These are phyloP conservation scores for Liparis tanakae DNA, from an alignment of 2,797 vertebrate species.

Conservation along the genomic window DNA sequence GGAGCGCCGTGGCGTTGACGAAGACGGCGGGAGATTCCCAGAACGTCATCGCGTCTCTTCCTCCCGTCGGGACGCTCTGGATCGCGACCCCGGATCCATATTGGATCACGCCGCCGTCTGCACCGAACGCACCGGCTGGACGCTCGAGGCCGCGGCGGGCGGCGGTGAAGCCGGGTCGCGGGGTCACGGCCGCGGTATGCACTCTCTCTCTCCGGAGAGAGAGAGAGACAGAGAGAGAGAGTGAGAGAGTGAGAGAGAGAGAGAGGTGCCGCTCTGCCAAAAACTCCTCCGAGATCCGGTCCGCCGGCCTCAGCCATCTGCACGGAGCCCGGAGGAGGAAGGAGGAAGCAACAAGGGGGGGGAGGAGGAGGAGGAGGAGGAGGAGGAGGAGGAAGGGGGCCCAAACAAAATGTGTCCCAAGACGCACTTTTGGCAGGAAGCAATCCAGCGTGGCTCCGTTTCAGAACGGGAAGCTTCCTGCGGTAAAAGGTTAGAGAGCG, in stretches of 20 bases:
- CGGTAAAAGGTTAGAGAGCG: conserved; percentile 77
- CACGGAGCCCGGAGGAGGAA: conserved; percentile 61
- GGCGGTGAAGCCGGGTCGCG: conserved; percentile 56
- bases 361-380: conserved; percentile 54
- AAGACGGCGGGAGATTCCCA: too few relatives aligned
- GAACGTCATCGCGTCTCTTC: too few relatives aligned
- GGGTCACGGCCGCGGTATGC: conserved; percentile 74
- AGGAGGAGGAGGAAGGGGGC: conserved; percentile 57
- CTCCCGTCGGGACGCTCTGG: too few relatives aligned
- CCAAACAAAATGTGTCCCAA: conserved; percentile 85
- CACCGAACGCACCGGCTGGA: conserved; percentile 59
- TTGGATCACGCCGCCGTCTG: conserved; percentile 57
- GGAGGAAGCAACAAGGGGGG: conserved; percentile 76
- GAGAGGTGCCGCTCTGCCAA: conserved; percentile 68
- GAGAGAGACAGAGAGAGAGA: conserved; percentile 57
- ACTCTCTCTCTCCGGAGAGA: conserved; percentile 27
- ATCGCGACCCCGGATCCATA: conserved; percentile 46
- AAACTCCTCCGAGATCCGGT: conserved; percentile 77
- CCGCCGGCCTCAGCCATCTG: conserved; percentile 77
- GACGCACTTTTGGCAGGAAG: conserved; percentile 89
- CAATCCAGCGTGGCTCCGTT: conserved; percentile 85
- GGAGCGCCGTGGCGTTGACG: too few relatives aligned
- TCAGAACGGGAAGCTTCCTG: conserved; percentile 95
- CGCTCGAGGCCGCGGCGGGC: conserved; percentile 39
- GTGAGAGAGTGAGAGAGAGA: conserved; percentile 57